These are phyloP conservation scores for Muraenolepis orangiensis DNA, from an alignment of 2,797 vertebrate species.

Conservation along the genomic window DNA sequence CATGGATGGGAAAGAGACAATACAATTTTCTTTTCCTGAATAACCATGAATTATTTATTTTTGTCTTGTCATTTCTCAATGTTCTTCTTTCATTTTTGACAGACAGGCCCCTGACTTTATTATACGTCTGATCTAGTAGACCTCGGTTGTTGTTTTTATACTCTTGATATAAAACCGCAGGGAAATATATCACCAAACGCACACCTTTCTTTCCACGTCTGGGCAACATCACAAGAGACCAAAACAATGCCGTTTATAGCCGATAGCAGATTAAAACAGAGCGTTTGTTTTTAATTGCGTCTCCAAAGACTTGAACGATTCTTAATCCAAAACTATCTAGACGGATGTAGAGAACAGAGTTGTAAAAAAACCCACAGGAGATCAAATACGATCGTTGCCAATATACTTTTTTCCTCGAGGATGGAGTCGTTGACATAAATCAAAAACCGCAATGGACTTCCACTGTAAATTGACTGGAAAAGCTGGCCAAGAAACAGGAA, in stretches of 20 bases:
- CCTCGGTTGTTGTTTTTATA: slow-evolving; percentile 14
- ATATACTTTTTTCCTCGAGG: background rate
- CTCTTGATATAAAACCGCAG: background rate
- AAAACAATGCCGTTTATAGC: no score
- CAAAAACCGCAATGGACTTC: background rate
- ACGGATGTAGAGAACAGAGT: background rate
- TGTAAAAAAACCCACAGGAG: background rate
- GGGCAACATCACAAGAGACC: slow-evolving; percentile 20
- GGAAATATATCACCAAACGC: background rate
- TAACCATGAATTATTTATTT: slow-evolving; percentile 68
- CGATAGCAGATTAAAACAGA: background rate
- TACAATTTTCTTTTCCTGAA: slow-evolving; percentile 43
- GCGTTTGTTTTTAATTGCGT: background rate
- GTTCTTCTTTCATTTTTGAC: slow-evolving; percentile 28
- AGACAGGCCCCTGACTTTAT: slow-evolving; percentile 33
- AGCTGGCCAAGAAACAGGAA: background rate
- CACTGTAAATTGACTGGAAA: background rate
- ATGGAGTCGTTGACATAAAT: background rate
- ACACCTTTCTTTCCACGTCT: slow-evolving; percentile 14
- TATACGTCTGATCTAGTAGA: slow-evolving; percentile 18
- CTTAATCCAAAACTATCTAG: background rate
- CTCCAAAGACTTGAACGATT: background rate
- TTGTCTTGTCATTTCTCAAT: slow-evolving; percentile 44
- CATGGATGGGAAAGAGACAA: background rate
- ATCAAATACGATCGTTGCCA: background rate